These are phyloP conservation scores for Galeopsomyia nigrocyanea DNA, from an alignment of 2,888 invertebrate genomes.

Conservation along the genomic window DNA sequence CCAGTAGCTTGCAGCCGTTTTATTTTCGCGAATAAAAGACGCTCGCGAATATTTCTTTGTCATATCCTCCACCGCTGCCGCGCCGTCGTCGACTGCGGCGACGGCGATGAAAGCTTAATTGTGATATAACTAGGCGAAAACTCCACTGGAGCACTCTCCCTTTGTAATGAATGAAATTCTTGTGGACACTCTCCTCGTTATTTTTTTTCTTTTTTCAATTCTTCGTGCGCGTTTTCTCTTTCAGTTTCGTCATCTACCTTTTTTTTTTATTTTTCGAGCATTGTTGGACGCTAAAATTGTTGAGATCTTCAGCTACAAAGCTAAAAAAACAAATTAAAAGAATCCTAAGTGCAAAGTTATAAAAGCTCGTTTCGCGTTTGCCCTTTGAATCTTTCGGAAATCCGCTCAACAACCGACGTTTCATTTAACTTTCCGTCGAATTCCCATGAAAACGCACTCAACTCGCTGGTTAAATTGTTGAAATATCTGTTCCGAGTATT, in stretches of 20 bases:
- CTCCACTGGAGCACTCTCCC: conserved; percentile 1
- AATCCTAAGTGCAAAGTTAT: too few relatives aligned
- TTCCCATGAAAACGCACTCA: too few relatives aligned
- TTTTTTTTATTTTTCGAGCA: too few relatives aligned
- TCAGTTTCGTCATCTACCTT: not conserved
- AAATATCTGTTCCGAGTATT: too few relatives aligned
- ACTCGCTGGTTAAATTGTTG: too few relatives aligned
- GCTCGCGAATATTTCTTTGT: conserved; percentile 26
- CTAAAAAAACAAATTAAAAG: too few relatives aligned
- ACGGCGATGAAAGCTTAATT: conserved; percentile 24
- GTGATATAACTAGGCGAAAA: conserved; percentile 17
- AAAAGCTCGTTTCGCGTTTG: too few relatives aligned
- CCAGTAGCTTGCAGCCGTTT: not conserved
- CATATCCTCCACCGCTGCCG: not conserved
- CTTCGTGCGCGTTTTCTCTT: not conserved
- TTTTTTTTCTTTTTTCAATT: not conserved
- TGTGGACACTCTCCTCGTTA: not conserved
- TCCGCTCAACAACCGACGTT: too few relatives aligned
- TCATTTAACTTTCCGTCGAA: too few relatives aligned
- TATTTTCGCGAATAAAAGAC: conserved; percentile 22
- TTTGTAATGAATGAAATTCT: conserved; percentile 5
- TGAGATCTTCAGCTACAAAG: too few relatives aligned
- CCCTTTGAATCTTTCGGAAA: too few relatives aligned
- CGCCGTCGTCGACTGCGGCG: conserved; percentile 5
- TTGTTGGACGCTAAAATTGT: too few relatives aligned